Evolutionary conservation across 2,797 vertebrate genomes (phyloP), one percentile per base, ranked within the genome.

Genomic region (Masticophis lateralis): DNA sequence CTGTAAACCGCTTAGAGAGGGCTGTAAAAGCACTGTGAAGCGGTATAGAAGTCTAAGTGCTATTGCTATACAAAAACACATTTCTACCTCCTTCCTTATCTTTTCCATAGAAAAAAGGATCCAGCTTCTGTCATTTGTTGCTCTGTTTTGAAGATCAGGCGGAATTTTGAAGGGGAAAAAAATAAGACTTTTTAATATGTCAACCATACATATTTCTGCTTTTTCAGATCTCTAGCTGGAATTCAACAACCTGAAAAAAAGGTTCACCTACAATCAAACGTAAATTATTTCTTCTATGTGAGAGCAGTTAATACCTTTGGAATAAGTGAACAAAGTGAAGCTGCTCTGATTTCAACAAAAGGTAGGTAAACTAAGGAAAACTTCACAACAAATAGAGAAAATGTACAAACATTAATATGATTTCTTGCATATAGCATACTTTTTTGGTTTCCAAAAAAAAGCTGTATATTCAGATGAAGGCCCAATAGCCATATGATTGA

Each of bases 281-380:
- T 99, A 95, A 99, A 99, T 95, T 99, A 99, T 95, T 98, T 99
- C 96, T 99, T 99, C 97, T 99, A 99, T 87, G 98, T 99, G 97
- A 98, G 98, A 98, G 98, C 99, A 96, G 98, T 98, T 90, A 99
- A 98, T 74, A 88, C 97, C 2, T 98, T 98, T 57, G 99, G 99
- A 91, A 97, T 97, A 95, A 99, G 99, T 28, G 99, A 99, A 55
- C 99, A 99, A 97, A 99, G 99, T 20, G 99, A 99, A 97, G 99
- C 99, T 25, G 98, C 98, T 27, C 98, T 99, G 53, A 98, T 99
- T 97, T 99, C 99, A 92, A 99, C 99, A 56, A 99, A 98, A 99
- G 99, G 99, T 99, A 97, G 93, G 94, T 94, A 47, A 55, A 95
- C 79, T 16, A 94, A 10, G 22, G 51, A 66, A 13, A 43, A n/a